These are phyloP conservation scores for Lacerta bilineata DNA, from an alignment of 2,797 vertebrate genomes.

Conservation along the genomic window DNA sequence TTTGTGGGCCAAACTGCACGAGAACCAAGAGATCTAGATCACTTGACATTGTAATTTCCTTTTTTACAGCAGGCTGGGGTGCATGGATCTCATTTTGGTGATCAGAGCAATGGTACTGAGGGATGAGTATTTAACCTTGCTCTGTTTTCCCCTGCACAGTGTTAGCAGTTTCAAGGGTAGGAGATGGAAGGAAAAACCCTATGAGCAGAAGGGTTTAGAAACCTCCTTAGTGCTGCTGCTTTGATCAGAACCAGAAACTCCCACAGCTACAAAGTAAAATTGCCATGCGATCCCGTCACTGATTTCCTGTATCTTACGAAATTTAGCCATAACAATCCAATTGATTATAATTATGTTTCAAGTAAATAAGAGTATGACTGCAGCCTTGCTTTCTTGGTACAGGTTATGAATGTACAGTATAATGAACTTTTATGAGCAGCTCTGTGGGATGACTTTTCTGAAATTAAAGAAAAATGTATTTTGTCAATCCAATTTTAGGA, in stretches of 20 bases:
- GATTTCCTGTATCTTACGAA: neutral
- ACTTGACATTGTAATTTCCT: too few relatives aligned
- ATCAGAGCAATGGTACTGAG: neutral
- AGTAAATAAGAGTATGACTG: neutral
- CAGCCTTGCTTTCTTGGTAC: neutral
- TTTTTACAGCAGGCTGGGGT: neutral
- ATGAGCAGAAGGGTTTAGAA: neutral
- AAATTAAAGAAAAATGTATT: neutral
- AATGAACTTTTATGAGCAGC: neutral
- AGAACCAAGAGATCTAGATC: neutral
- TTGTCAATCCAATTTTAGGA: neutral
- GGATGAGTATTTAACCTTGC: slow-evolving; percentile 1
- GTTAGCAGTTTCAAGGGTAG: neutral
- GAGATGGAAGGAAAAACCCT: neutral
- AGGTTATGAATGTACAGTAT: neutral
- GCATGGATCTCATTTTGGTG: neutral
- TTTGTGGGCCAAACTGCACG: neutral
- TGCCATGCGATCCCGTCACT: neutral
- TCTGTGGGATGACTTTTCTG: neutral
- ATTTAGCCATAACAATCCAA: neutral
- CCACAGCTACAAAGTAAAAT: neutral
- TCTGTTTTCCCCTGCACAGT: neutral
- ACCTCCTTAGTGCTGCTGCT: neutral
- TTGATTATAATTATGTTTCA: neutral
- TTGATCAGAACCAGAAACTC: neutral